Evolutionary conservation across 2,797 vertebrate genomes (phyloP).

Genomic region (Pseudochirops cupreus): DNA sequence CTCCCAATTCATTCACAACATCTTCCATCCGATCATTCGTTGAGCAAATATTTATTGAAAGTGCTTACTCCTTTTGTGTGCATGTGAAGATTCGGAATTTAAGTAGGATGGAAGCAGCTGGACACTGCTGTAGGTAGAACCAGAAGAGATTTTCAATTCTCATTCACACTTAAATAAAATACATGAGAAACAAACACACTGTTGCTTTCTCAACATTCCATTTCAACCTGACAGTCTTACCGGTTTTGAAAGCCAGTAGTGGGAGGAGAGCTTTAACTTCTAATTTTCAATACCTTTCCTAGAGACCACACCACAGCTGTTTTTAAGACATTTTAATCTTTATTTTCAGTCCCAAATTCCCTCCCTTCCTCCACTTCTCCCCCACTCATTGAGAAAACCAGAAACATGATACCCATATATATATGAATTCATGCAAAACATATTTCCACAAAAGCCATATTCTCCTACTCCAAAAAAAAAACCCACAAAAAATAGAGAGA

Average conservation of each 20-base stretch:
- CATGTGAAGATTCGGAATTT: neutral
- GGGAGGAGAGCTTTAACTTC: conserved; percentile 30
- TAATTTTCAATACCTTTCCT: conserved; percentile 12
- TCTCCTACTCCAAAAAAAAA: neutral
- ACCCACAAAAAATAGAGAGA: neutral
- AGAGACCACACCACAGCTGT: neutral
- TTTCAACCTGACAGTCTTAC: conserved; percentile 46
- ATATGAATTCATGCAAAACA: neutral
- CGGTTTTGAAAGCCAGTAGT: conserved; percentile 36
- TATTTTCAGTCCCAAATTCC: neutral
- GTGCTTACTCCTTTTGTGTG: neutral
- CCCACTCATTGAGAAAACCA: neutral
- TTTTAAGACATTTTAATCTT: neutral
- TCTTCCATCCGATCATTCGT: neutral
- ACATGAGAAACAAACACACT: conserved; percentile 8
- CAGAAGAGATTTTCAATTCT: neutral
- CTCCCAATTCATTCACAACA: neutral
- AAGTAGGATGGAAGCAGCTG: neutral
- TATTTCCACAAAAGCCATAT: neutral
- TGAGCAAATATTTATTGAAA: neutral
- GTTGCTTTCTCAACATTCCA: conserved; percentile 9
- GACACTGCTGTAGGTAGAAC: neutral
- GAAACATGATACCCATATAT: neutral
- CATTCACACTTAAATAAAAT: neutral
- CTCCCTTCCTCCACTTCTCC: neutral